A percentile compares a stretch with the other conserved stretches of the same genome.
Evolutionary conservation across 2,797 vertebrate genomes (phyloP).

Genomic region (Danio kyathit): DNA sequence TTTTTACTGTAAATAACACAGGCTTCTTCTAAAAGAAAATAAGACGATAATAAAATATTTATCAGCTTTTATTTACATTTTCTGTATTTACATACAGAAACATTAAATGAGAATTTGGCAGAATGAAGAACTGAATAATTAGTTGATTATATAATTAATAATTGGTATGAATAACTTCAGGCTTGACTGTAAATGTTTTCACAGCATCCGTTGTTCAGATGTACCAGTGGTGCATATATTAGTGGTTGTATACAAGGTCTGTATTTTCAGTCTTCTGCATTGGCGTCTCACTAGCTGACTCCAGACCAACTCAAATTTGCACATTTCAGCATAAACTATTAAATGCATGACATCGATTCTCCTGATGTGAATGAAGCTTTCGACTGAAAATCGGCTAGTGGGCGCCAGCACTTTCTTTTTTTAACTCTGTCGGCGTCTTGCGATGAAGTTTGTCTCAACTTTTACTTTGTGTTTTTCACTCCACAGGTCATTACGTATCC

Average conservation of each 20-base stretch:
- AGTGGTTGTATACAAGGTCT: neutral
- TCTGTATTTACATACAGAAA: too few relatives aligned
- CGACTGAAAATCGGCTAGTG: neutral
- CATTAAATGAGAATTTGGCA: too few relatives aligned
- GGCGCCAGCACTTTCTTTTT: conserved; percentile 25
- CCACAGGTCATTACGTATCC: conserved; percentile 5
- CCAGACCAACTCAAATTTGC: neutral
- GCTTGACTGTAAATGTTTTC: too few relatives aligned
- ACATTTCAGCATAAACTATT: neutral
- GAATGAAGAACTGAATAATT: too few relatives aligned
- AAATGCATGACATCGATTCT: neutral
- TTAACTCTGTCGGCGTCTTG: conserved; percentile 24
- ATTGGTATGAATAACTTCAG: too few relatives aligned
- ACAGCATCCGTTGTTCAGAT: too few relatives aligned
- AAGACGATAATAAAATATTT: too few relatives aligned
- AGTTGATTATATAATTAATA: too few relatives aligned
- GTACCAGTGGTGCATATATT: too few relatives aligned
- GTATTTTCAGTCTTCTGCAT: neutral
- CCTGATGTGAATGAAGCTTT: neutral
- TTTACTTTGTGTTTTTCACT: conserved; percentile 26
- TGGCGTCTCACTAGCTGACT: neutral
- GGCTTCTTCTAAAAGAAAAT: too few relatives aligned
- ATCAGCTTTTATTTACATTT: too few relatives aligned
- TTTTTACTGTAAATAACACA: too few relatives aligned
- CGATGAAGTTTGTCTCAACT: conserved; percentile 12